phyloP scores from a whole-genome alignment of 2,888 invertebrate genomes.

The Lasioglossum pauxillum region DNA sequence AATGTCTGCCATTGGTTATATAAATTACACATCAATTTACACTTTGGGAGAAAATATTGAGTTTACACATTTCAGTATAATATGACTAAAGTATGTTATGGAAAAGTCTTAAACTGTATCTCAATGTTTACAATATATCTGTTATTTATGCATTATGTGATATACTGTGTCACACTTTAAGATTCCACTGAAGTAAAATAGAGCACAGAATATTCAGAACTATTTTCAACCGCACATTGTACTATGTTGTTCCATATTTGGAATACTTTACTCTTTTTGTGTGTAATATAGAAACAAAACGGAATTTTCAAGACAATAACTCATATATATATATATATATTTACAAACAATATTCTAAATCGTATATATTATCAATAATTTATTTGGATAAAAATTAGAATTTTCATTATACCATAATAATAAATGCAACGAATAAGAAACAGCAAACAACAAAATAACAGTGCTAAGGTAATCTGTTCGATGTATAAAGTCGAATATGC shows the following conservation, averaged over 20 bases:
- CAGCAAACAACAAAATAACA: background rate
- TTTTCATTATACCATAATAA: slow-evolving; percentile 19
- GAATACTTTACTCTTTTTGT: slow-evolving; percentile 11
- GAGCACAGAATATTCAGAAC: slow-evolving; percentile 30
- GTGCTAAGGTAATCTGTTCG: background rate
- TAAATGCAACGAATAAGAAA: slow-evolving; percentile 4
- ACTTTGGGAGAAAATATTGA: slow-evolving; percentile 49
- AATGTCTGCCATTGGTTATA: slow-evolving; percentile 35
- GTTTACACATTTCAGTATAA: slow-evolving; percentile 27
- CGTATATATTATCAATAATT: background rate
- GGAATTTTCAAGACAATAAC: background rate
- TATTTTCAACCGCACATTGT: slow-evolving; percentile 31
- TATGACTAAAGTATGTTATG: slow-evolving; percentile 30
- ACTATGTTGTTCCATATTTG: slow-evolving; percentile 25
- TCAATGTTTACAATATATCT: slow-evolving; percentile 18
- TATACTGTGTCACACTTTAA: slow-evolving; percentile 10
- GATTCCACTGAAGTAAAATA: slow-evolving; percentile 31
- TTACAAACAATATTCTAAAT: background rate
- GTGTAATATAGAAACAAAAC: slow-evolving; percentile 1
- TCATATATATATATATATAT: slow-evolving; percentile 6
- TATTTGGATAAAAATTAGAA: background rate
- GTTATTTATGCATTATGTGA: slow-evolving; percentile 14
- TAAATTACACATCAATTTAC: slow-evolving; percentile 47
- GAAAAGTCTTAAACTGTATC: slow-evolving; percentile 25
- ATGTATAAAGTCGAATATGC: slow-evolving; percentile 13